Conservation (phyloP, 2,113 vertebrate genomes). For the Colossoma macropomum region DNA sequence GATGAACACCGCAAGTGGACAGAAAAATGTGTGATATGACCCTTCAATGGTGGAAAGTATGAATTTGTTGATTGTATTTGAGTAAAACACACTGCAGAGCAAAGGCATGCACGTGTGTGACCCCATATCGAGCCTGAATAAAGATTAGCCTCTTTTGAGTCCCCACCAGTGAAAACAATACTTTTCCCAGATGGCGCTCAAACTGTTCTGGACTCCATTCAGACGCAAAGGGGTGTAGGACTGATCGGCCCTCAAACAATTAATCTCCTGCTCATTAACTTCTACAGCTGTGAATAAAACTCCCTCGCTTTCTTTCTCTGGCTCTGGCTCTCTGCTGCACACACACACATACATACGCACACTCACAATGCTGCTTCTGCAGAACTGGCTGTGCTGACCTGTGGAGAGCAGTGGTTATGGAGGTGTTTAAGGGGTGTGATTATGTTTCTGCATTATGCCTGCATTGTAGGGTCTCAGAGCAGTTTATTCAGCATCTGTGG, state of each 20-base stretch:
- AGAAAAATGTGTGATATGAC: too few relatives aligned
- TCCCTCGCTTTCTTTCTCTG: neutral
- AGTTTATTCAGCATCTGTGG: neutral
- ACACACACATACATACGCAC: neutral
- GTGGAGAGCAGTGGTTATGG: neutral
- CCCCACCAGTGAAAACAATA: neutral
- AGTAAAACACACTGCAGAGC: too few relatives aligned
- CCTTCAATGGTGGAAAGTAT: too few relatives aligned
- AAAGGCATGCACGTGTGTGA: neutral
- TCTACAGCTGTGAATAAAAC: constrained; percentile 14
- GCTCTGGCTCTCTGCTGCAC: neutral
- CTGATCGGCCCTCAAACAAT: constrained; percentile 23
- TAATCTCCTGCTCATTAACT: constrained; percentile 21
- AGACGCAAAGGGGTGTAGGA: neutral
- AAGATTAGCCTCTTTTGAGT: neutral
- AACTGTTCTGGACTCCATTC: neutral
- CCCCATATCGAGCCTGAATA: neutral
- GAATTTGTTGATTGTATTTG: too few relatives aligned
- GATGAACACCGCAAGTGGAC: too few relatives aligned
- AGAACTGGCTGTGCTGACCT: neutral
- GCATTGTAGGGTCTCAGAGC: neutral
- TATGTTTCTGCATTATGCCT: neutral
- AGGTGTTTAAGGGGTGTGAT: neutral
- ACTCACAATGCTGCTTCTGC: neutral
- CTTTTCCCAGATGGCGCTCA: neutral